A percentile compares a stretch with the other conserved stretches of the same genome.
Conservation (phyloP, 35 echinoderm and acorn worm genomes). For the Anneissia japonica region DNA sequence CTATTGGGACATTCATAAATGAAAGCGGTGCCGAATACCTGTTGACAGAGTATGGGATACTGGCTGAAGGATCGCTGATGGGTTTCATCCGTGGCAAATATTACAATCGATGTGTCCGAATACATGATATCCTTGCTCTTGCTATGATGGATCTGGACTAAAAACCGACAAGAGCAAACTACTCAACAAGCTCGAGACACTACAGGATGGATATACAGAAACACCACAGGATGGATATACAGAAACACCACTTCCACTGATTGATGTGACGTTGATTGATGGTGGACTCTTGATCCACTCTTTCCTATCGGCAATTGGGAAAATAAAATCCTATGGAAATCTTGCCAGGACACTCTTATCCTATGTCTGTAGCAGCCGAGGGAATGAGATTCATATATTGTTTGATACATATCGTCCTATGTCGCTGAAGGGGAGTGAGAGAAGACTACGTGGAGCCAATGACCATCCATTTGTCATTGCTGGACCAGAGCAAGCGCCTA, state of each 20-base stretch:
- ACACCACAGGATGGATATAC: not conserved
- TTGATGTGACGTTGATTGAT: not conserved
- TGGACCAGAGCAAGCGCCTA: slow-evolving; percentile 45
- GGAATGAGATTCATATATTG: slow-evolving; percentile 27
- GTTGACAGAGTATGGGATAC: slow-evolving; percentile 39
- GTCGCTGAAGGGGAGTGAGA: slow-evolving; percentile 45
- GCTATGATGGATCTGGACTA: slow-evolving; percentile 14
- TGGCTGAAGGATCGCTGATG: slow-evolving; percentile 57
- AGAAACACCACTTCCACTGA: not conserved
- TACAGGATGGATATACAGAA: not conserved
- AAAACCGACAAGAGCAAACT: not conserved
- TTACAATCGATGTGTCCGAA: slow-evolving; percentile 57
- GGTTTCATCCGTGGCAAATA: slow-evolving; percentile 50
- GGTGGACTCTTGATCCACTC: not conserved
- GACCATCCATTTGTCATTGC: slow-evolving; percentile 26
- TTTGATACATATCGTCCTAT: slow-evolving; percentile 36
- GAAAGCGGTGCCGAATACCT: slow-evolving; percentile 61
- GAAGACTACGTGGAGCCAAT: slow-evolving; percentile 37
- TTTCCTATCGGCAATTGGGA: not conserved
- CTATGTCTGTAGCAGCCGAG: slow-evolving; percentile 4
- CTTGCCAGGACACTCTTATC: not conserved
- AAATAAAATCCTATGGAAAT: not conserved
- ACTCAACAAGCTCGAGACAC: not conserved
- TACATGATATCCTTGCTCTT: slow-evolving; percentile 57
- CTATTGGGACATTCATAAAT: slow-evolving; percentile 65